Base-by-base conservation (phyloP, 2,888 invertebrate genomes). In the Thereva unica region DNA sequence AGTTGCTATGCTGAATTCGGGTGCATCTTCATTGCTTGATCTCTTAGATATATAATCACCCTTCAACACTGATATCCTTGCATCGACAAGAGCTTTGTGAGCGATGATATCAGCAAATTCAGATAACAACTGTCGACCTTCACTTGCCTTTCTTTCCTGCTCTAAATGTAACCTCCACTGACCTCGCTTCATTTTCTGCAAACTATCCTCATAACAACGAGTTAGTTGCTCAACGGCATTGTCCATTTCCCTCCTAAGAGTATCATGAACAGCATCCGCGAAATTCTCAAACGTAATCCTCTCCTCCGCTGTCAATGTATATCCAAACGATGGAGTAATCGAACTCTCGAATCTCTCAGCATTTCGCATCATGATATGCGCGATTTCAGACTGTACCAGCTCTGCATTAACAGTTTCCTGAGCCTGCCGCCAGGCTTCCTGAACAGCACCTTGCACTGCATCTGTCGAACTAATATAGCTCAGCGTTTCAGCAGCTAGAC, bases 51-150 rank as follows among this genome's bases (percentile, higher is more conserved):
- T 59, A 73, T 83, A 83, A 61, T 85, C 85, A 67, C 86, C 86
- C 72, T 85, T 86, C 55, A 90, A 82, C 57, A 90, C 87, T 56
- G 86, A 84, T 73, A 91, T 87, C 74, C 90, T 85, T 64, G 91
- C 90, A 80, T 92, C 90, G 64, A 92, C 86, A 67, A 92, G 81
- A 47, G 89, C 88, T 77, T 89, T 90, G 73, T 89, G 89, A 40
- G 89, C 89, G 55, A 89, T 83, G 64, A 90, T 84, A 75, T 89
- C 89, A 9, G 89, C 87, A 74, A 88, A 88, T 76, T 88, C 88
- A 50, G 83, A 82, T 66, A 90, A 76, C 41, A 87, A 75, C 59
- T 81, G 82, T 12, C 83, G 78, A 1, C 84, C 83, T 68, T 83
- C 82, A 23, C 79, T 76, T 12, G 81, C 80, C 66, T 80, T 82